Percentiles rank a stretch among this genome's conserved stretches.
These are phyloP conservation scores for Lasioglossum figueresi DNA, from an alignment of 2,888 invertebrate species.

Conservation along the genomic window DNA sequence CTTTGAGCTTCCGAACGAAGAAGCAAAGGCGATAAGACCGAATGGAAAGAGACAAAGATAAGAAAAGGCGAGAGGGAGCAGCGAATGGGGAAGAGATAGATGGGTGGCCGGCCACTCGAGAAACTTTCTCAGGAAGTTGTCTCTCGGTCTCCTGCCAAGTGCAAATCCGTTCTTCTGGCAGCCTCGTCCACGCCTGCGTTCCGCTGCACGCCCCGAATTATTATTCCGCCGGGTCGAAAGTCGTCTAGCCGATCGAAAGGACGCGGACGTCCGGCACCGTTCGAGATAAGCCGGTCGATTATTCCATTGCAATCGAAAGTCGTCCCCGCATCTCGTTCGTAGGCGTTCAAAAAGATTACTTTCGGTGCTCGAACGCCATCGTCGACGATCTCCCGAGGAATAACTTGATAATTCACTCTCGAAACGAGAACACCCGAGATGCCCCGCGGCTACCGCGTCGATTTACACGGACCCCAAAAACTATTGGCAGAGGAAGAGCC, in stretches of 20 bases:
- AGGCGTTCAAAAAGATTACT: conserved; percentile 2
- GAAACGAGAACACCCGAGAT: background rate
- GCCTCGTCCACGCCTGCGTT: conserved; percentile 39
- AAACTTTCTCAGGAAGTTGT: conserved; percentile 71
- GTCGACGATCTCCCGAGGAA: background rate
- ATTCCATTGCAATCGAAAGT: conserved; percentile 22
- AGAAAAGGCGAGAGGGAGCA: conserved; percentile 16
- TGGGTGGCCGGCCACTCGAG: conserved; percentile 56
- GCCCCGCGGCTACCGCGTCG: background rate
- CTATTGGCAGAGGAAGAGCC: background rate
- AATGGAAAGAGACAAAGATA: conserved; percentile 54
- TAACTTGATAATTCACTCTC: conserved; percentile 12
- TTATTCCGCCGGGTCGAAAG: conserved; percentile 61
- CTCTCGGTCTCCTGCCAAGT: conserved; percentile 62
- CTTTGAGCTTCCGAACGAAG: conserved; percentile 62
- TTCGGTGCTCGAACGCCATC: background rate
- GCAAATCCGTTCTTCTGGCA: conserved; percentile 68
- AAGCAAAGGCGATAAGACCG: conserved; percentile 41
- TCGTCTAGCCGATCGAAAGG: conserved; percentile 35
- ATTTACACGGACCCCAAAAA: background rate
- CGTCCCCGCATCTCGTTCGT: conserved; percentile 13
- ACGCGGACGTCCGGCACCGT: background rate
- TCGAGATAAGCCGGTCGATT: conserved; percentile 35
- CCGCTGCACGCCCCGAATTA: conserved; percentile 61
- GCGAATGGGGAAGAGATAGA: conserved; percentile 48